Percentiles rank a stretch among this genome's conserved stretches.
phyloP scores from a whole-genome alignment of 2,888 invertebrate genomes.

The Eupelmus urozonus region DNA sequence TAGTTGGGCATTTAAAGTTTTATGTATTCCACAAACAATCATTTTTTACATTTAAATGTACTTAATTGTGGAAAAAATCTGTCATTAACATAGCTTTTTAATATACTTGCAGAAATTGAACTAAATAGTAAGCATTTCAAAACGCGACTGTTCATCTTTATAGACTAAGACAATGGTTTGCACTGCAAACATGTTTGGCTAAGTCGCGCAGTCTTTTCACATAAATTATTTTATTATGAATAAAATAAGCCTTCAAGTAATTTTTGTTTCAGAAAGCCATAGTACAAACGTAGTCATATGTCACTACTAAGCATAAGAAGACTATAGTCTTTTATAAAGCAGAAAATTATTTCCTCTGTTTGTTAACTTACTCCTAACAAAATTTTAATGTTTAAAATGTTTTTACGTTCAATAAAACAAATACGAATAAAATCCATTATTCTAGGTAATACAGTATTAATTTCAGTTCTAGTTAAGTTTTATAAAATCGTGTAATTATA shows the following conservation, averaged over 20 bases:
- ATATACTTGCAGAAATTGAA: too few relatives aligned
- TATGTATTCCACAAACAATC: too few relatives aligned
- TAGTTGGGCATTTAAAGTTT: too few relatives aligned
- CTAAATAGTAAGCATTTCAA: constrained; percentile 5
- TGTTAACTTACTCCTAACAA: too few relatives aligned
- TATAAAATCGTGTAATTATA: constrained; percentile 55
- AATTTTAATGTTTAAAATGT: too few relatives aligned
- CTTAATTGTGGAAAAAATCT: too few relatives aligned
- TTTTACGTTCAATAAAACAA: too few relatives aligned
- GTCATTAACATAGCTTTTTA: too few relatives aligned
- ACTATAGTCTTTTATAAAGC: too few relatives aligned
- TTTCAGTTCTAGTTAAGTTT: constrained; percentile 32
- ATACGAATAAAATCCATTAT: constrained; percentile 10
- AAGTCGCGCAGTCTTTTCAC: constrained; percentile 4
- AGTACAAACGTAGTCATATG: not conserved
- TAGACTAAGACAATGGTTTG: constrained; percentile 1
- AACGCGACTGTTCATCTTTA: not conserved
- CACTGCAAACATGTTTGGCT: constrained; percentile 11
- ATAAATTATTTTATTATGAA: not conserved
- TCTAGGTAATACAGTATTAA: constrained; percentile 26
- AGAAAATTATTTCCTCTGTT: too few relatives aligned
- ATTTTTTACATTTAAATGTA: too few relatives aligned
- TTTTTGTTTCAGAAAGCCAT: not conserved
- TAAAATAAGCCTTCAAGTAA: not conserved
- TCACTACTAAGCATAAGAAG: too few relatives aligned